phyloP scores from a whole-genome alignment of 2,797 vertebrate species.

The Anolis apletophallus region DNA sequence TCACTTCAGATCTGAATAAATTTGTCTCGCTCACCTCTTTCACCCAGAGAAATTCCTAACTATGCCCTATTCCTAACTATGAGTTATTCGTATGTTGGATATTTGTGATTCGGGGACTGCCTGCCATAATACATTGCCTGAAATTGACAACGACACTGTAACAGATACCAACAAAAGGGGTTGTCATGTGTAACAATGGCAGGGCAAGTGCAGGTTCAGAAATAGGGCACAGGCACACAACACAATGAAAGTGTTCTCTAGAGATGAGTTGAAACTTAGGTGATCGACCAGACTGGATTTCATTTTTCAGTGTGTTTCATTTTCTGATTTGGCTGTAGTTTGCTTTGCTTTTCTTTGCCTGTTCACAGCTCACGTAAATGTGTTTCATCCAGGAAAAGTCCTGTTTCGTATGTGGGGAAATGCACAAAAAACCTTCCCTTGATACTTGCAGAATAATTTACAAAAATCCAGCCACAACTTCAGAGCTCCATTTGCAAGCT shows the following conservation, averaged over 20 bases:
- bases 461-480: neutral
- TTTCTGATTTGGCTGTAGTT: neutral
- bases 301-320: neutral
- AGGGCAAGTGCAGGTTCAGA: neutral
- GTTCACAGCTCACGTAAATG: neutral
- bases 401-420: no score
- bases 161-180: neutral
- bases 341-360: neutral
- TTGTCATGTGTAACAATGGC: neutral
- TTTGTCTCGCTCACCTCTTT: no score
- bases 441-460: neutral
- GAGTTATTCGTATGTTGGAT: no score
- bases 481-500: neutral
- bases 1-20: no score
- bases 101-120: neutral
- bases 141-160: neutral
- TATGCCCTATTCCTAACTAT: no score
- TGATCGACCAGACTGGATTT: neutral
- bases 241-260: slow-evolving; percentile 14
- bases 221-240: neutral
- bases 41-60: no score
- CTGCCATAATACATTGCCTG: neutral
- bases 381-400: slow-evolving; percentile 1
- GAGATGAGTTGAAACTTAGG: neutral
- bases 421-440: neutral